phyloP scores from a whole-genome alignment of 2,888 invertebrate species.

The Pachycephus smyrnensis region DNA sequence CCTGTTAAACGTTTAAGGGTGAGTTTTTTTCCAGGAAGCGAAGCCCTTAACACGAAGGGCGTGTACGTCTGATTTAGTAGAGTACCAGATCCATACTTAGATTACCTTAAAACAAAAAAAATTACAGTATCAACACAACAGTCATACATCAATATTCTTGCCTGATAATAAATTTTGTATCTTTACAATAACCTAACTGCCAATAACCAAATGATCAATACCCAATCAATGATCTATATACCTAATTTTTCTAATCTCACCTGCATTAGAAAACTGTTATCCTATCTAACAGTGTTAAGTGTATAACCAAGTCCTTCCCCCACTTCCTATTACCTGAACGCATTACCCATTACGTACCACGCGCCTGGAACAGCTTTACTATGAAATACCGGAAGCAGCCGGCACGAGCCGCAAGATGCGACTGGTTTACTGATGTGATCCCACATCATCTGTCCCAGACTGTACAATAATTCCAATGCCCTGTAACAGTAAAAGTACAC shows the following conservation, averaged over 20 bases:
- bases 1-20: slow-evolving; percentile 34
- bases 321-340: not conserved
- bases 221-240: not conserved
- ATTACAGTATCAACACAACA: not conserved
- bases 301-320: not conserved
- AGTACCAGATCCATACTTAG: not conserved
- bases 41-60: slow-evolving; percentile 42
- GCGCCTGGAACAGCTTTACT: slow-evolving; percentile 34
- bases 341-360: slow-evolving; percentile 8
- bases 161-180: too few relatives aligned
- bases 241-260: not conserved
- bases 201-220: too few relatives aligned
- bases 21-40: slow-evolving; percentile 36
- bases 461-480: slow-evolving; percentile 7
- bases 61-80: slow-evolving; percentile 28
- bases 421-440: slow-evolving; percentile 40
- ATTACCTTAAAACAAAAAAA: not conserved
- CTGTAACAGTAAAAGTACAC: not conserved
- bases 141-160: too few relatives aligned
- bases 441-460: slow-evolving; percentile 32
- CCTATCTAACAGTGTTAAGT: not conserved
- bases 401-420: slow-evolving; percentile 51
- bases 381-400: slow-evolving; percentile 57
- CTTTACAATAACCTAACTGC: too few relatives aligned
- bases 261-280: not conserved